These are phyloP conservation scores for Nesometra sesokonis DNA, from an alignment of 35 echinoderm and acorn worm genomes.

Conservation along the genomic window DNA sequence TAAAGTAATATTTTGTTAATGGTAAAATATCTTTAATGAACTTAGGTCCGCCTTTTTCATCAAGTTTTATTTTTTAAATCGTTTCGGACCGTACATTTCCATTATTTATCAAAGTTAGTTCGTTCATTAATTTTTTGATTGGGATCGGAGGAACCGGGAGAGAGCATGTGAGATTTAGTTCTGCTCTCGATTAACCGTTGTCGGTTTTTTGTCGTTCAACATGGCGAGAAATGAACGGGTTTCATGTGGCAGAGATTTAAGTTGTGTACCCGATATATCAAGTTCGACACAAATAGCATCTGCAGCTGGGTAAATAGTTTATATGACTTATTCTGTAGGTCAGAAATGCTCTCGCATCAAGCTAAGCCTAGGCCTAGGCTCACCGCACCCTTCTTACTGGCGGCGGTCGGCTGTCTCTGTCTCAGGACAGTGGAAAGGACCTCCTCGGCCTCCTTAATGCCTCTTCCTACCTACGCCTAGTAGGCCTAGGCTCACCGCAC, in stretches of 20 bases:
- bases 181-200: neutral
- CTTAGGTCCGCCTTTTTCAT: neutral
- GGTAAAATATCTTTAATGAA: too few species aligned
- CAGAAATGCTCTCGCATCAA: too few species aligned
- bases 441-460: neutral
- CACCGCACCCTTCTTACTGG: too few species aligned
- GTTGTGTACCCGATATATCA: slow-evolving; percentile 91
- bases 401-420: neutral
- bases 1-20: neutral
- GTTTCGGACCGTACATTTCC: too few species aligned
- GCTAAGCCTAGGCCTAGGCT: too few species aligned
- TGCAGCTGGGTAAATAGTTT: slow-evolving; percentile 86
- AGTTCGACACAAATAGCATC: slow-evolving; percentile 82
- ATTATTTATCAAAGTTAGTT: too few species aligned
- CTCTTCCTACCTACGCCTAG: neutral
- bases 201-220: slow-evolving; percentile 8
- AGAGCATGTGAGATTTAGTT: neutral
- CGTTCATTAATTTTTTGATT: neutral
- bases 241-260: slow-evolving; percentile 76
- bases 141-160: neutral
- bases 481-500: slow-evolving; percentile 7
- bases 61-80: too few species aligned
- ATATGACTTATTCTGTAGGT: too few species aligned
- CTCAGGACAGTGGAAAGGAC: neutral
- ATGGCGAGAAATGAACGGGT: slow-evolving; percentile 88